phyloP scores from a whole-genome alignment of 2,113 vertebrate genomes.

The Lophochroa leadbeateri region DNA sequence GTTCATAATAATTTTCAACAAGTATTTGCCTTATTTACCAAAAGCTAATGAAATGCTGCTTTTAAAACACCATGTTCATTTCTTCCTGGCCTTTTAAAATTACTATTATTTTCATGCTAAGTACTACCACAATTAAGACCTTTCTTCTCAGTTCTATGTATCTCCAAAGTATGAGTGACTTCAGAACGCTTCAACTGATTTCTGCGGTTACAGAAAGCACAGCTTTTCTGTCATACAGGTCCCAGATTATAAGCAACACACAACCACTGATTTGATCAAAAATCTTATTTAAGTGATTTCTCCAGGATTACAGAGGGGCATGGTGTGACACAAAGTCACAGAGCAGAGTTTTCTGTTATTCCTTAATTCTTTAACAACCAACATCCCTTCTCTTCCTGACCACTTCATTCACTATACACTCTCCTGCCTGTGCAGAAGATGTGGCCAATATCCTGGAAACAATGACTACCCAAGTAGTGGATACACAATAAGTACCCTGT shows the following conservation, averaged over 20 bases:
- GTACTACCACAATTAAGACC: not conserved
- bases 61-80: not conserved
- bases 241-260: not conserved
- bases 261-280: not conserved
- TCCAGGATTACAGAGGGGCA: not conserved
- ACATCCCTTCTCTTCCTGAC: not conserved
- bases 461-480: not conserved
- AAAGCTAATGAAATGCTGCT: not conserved
- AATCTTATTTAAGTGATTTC: not conserved
- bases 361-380: not conserved
- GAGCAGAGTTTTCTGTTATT: not conserved
- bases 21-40: not conserved
- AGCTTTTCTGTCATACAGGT: not conserved
- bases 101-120: not conserved
- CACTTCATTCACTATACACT: not conserved
- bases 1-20: not conserved
- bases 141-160: not conserved
- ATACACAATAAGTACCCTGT: not conserved
- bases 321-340: not conserved
- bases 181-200: not conserved
- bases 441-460: not conserved
- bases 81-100: not conserved
- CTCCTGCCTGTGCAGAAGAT: not conserved
- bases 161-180: not conserved
- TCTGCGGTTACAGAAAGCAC: not conserved